Evolutionary conservation across 2,113 vertebrate species (phyloP).

Genomic region (Notarius quadriscutis): DNA sequence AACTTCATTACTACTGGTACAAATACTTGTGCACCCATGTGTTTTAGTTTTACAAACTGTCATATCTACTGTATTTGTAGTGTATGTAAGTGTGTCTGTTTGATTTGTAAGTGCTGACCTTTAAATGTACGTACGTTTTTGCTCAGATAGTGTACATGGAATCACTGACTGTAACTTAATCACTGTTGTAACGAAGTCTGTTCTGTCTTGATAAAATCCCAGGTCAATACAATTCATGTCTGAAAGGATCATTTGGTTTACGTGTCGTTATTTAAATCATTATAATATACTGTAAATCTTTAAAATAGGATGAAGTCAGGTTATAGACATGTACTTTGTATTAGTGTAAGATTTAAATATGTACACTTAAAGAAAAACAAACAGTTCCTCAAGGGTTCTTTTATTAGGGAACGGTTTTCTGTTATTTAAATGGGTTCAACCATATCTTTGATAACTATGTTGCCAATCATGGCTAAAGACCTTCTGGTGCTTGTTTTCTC

Average conservation of each 20-base stretch:
- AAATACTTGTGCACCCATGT: background rate
- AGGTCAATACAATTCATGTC: slow-evolving; percentile 32
- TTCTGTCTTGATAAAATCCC: slow-evolving; percentile 9
- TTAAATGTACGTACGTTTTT: background rate
- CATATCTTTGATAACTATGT: background rate
- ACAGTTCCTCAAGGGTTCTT: background rate
- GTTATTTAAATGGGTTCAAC: background rate
- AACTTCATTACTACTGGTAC: background rate
- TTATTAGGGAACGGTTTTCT: background rate
- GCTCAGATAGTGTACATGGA: background rate
- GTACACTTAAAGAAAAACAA: background rate
- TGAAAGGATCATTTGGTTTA: slow-evolving; percentile 1
- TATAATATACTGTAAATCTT: background rate
- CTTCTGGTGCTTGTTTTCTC: background rate
- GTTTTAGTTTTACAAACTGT: background rate
- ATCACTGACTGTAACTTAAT: slow-evolving; percentile 13
- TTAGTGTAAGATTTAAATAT: background rate
- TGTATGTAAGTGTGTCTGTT: slow-evolving; percentile 37
- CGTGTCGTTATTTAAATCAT: background rate
- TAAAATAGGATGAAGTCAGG: background rate
- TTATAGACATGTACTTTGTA: background rate
- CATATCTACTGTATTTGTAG: slow-evolving; percentile 23
- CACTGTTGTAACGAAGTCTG: slow-evolving; percentile 12
- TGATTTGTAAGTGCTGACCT: slow-evolving; percentile 22
- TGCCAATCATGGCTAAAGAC: background rate